Conservation (phyloP, 2,113 vertebrate genomes). For the Crotalus tigris region DNA sequence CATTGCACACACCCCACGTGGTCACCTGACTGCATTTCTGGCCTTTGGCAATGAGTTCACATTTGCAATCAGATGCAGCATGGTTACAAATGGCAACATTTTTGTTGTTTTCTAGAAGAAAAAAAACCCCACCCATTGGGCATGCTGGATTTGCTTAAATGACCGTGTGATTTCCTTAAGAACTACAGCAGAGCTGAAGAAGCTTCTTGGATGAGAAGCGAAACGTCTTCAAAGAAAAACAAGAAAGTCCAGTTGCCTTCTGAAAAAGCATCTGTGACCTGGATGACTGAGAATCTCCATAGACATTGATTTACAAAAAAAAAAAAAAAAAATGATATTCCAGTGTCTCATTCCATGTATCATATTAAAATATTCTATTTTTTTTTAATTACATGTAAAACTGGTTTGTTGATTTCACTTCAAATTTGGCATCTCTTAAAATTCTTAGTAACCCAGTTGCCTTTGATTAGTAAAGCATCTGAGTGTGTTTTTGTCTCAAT, state of each 20-base stretch:
- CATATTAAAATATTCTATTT: background rate
- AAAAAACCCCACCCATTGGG: background rate
- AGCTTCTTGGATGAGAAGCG: no score
- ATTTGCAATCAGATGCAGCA: background rate
- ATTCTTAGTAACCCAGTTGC: background rate
- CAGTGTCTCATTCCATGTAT: background rate
- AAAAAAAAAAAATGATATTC: background rate
- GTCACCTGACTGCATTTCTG: background rate
- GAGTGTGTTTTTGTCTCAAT: background rate
- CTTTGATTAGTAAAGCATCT: background rate
- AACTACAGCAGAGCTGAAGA: background rate
- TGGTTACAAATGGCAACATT: background rate
- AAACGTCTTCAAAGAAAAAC: no score
- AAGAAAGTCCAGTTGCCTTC: no score
- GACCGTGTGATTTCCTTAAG: background rate
- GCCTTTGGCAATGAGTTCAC: background rate
- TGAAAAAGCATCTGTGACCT: no score
- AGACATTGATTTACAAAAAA: background rate
- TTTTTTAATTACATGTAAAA: background rate
- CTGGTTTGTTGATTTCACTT: background rate
- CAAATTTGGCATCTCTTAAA: background rate
- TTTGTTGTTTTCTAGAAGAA: background rate
- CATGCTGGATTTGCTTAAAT: background rate
- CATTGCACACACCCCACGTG: background rate
- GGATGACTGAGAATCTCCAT: no score